These are phyloP conservation scores for Chaetodon trifascialis DNA, from an alignment of 2,113 vertebrate genomes.

Conservation along the genomic window DNA sequence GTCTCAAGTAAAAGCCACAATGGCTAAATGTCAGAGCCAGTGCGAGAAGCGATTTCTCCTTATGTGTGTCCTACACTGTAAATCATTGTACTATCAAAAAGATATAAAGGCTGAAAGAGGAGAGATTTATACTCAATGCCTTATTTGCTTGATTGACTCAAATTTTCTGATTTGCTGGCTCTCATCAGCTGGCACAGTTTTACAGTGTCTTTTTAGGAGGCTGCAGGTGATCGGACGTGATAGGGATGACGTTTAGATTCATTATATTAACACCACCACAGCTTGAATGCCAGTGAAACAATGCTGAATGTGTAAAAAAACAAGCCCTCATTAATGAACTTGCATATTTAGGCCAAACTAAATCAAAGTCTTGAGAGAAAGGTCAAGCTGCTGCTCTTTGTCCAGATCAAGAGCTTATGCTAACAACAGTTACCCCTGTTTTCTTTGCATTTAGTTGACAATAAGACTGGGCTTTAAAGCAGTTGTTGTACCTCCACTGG, in stretches of 20 bases:
- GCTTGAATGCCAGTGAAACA: neutral
- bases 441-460: neutral
- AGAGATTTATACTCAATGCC: neutral
- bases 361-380: neutral
- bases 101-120: no score
- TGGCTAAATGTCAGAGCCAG: neutral
- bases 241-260: neutral
- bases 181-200: neutral
- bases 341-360: neutral
- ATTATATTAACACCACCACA: neutral
- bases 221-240: neutral
- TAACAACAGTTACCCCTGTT: neutral
- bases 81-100: neutral
- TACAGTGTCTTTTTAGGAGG: neutral
- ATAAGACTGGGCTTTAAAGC: neutral
- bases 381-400: neutral
- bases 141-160: neutral
- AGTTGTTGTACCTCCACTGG: no score
- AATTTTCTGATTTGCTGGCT: neutral
- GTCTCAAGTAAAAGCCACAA: neutral
- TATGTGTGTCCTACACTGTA: neutral
- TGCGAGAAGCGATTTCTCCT: neutral
- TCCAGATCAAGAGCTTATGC: neutral
- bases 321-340: neutral
- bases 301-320: no score